Evolutionary conservation across 1,140 invertebrate genomes (phyloP).

Genomic region (Brachionus calyciflorus): DNA sequence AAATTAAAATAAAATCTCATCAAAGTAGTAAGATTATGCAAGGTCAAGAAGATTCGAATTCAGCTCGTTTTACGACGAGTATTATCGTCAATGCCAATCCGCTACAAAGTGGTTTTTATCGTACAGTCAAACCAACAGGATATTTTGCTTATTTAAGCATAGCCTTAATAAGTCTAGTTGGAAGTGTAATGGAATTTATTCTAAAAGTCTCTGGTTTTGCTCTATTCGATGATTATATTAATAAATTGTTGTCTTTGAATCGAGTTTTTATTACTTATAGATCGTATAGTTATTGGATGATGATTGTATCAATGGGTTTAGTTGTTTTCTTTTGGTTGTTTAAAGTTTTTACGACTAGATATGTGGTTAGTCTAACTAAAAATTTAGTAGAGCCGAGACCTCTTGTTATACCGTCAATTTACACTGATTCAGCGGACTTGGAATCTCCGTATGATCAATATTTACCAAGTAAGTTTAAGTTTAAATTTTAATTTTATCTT

Average conservation of each 20-base stretch:
- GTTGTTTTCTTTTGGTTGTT: constrained; percentile 30
- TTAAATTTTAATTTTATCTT: too few relatives aligned
- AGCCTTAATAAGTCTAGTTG: constrained; percentile 23
- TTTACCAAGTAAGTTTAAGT: constrained; percentile 20
- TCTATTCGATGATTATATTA: constrained; percentile 19
- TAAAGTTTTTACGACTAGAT: constrained; percentile 22
- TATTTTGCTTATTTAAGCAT: constrained; percentile 44
- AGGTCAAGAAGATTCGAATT: neutral
- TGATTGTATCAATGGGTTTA: constrained; percentile 29
- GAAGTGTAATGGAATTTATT: constrained; percentile 42
- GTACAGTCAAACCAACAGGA: constrained; percentile 35
- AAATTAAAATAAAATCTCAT: constrained; percentile 1
- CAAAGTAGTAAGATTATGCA: constrained; percentile 9
- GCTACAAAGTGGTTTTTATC: neutral
- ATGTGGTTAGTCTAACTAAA: constrained; percentile 31
- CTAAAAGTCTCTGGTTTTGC: constrained; percentile 40
- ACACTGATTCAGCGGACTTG: neutral
- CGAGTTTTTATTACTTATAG: constrained; percentile 31
- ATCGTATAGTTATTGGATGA: constrained; percentile 45
- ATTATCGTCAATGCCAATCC: constrained; percentile 16
- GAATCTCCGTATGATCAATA: neutral
- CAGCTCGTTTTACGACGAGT: constrained; percentile 37
- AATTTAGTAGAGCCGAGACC: constrained; percentile 16
- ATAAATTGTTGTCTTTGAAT: constrained; percentile 11
- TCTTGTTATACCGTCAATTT: constrained; percentile 1